Evolutionary conservation across 2,113 vertebrate species (phyloP).

Genomic region (Drymodes brunneopygia): DNA sequence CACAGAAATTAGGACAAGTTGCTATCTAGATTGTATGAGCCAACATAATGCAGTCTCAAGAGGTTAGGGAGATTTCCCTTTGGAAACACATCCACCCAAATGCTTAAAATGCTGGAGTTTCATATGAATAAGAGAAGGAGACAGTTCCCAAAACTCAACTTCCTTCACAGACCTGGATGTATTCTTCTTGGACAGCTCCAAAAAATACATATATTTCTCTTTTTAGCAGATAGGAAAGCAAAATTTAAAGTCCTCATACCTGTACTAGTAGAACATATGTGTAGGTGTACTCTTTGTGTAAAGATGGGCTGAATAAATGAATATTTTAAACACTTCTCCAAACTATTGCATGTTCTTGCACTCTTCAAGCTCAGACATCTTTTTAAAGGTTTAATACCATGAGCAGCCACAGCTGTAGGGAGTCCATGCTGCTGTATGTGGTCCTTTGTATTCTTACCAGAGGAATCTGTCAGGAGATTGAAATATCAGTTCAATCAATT

Average conservation of each 20-base stretch:
- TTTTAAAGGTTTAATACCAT: neutral
- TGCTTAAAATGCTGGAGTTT: neutral
- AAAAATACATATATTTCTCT: neutral
- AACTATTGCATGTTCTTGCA: neutral
- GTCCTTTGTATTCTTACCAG: fast-evolving
- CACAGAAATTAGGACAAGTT: neutral
- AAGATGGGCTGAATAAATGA: neutral
- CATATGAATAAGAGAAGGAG: neutral
- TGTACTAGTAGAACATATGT: fast-evolving
- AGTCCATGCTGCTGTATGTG: neutral
- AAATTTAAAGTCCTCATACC: neutral
- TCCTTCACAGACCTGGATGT: neutral
- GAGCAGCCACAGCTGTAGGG: neutral
- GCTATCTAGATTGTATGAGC: neutral
- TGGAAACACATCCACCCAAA: neutral
- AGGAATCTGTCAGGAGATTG: neutral
- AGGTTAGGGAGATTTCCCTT: neutral
- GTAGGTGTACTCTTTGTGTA: neutral
- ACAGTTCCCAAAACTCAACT: neutral
- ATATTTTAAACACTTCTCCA: neutral
- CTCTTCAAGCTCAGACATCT: neutral
- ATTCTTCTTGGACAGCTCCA: neutral
- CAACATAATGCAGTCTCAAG: neutral
- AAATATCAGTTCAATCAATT: neutral
- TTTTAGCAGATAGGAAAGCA: neutral